These are phyloP conservation scores for Dascillus cervinus DNA, from an alignment of 2,888 invertebrate species.

Conservation along the genomic window DNA sequence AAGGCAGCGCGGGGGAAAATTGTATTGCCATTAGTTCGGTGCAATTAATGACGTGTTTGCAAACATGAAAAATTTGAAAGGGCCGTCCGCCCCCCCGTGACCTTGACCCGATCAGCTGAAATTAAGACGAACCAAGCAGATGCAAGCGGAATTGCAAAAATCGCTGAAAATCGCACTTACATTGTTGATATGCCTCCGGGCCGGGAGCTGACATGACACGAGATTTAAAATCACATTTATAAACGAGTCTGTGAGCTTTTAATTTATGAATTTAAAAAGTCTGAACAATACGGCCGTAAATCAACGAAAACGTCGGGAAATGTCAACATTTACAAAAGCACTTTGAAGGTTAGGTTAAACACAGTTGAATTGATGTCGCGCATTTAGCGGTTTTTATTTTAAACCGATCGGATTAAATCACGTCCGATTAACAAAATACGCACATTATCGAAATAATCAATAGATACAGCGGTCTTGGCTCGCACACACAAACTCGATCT, in stretches of 20 bases:
- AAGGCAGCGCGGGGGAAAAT: too few relatives aligned
- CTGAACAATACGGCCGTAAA: slow-evolving; percentile 3
- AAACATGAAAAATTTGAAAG: too few relatives aligned
- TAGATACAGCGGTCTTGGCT: slow-evolving; percentile 21
- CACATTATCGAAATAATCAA: slow-evolving; percentile 25
- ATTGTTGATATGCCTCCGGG: slow-evolving; percentile 5
- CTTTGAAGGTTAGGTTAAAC: slow-evolving; percentile 8
- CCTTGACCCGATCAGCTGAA: slow-evolving; percentile 23
- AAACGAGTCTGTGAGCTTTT: too few relatives aligned
- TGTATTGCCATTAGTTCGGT: background rate
- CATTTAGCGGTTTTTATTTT: background rate
- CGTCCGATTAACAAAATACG: slow-evolving; percentile 10
- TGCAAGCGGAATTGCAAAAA: background rate
- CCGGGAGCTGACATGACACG: slow-evolving; percentile 7
- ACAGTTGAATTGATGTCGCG: slow-evolving; percentile 3
- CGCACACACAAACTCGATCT: slow-evolving; percentile 22
- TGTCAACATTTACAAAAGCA: background rate
- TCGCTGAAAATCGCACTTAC: slow-evolving; percentile 4
- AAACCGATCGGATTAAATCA: too few relatives aligned
- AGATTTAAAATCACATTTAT: slow-evolving; percentile 8
- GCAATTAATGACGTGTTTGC: too few relatives aligned
- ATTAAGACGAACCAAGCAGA: background rate
- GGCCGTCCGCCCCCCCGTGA: too few relatives aligned
- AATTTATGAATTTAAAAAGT: too few relatives aligned
- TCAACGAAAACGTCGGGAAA: background rate